A percentile compares a stretch with the other conserved stretches of the same genome.
These are phyloP conservation scores for Epinotia ramella DNA, from an alignment of 2,888 invertebrate species.

Conservation along the genomic window DNA sequence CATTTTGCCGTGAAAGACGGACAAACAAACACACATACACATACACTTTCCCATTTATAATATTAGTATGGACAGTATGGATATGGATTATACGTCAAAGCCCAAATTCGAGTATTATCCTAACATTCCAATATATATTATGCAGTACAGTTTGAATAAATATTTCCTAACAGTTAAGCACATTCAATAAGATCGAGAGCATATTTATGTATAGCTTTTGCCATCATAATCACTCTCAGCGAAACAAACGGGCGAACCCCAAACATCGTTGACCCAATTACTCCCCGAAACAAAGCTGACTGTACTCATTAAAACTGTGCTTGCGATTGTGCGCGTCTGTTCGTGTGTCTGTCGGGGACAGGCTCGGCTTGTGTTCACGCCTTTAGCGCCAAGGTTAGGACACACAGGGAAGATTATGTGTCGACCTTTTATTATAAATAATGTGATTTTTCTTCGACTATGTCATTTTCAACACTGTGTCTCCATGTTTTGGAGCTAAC, in stretches of 20 bases:
- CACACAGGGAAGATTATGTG: not conserved
- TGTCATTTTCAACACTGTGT: no score
- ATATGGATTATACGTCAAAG: no score
- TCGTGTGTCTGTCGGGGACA: slow-evolving; percentile 25
- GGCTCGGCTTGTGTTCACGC: slow-evolving; percentile 1
- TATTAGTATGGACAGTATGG: no score
- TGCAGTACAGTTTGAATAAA: no score
- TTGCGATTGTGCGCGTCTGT: slow-evolving; percentile 12
- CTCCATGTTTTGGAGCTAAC: no score
- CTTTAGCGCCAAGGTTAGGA: not conserved
- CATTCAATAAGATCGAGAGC: slow-evolving; percentile 9
- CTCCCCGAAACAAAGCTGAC: slow-evolving; percentile 29
- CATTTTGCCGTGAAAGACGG: no score
- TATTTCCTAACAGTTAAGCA: no score
- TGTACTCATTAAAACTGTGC: slow-evolving; percentile 40
- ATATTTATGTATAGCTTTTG: slow-evolving; percentile 2
- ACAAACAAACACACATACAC: no score
- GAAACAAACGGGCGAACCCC: slow-evolving; percentile 25
- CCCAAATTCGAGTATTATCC: not conserved
- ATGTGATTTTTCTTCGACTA: not conserved
- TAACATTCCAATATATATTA: no score
- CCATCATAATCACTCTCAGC: slow-evolving; percentile 24
- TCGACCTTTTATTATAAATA: not conserved
- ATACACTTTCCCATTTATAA: no score
- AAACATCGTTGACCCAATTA: slow-evolving; percentile 43